A percentile compares a stretch with the other conserved stretches of the same genome.
Conservation (phyloP, 2,888 invertebrate genomes). For the Tetragonula carbonaria region DNA sequence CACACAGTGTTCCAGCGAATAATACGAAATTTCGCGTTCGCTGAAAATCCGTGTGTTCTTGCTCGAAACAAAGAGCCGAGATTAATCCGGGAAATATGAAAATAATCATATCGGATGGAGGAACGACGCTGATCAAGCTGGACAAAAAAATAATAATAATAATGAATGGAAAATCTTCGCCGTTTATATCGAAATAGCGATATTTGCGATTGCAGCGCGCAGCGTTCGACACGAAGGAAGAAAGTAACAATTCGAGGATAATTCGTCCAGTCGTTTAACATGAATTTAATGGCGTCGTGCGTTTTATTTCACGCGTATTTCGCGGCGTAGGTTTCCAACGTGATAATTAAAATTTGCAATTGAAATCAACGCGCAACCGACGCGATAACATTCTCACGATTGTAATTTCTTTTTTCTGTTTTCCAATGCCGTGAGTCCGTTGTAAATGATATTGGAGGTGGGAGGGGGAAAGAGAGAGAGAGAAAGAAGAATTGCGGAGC, state of each 20-base stretch:
- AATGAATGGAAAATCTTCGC: slow-evolving; percentile 3
- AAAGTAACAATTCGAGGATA: background rate
- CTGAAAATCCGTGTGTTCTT: no score
- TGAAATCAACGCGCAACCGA: background rate
- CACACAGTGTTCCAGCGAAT: no score
- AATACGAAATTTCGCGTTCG: no score
- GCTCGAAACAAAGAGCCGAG: no score
- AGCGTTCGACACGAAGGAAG: background rate
- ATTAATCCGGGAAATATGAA: background rate
- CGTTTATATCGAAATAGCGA: no score
- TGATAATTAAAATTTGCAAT: slow-evolving; percentile 6
- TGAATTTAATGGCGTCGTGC: background rate
- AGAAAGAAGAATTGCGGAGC: background rate
- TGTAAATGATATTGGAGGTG: background rate
- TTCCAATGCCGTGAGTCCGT: no score
- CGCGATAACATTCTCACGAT: background rate
- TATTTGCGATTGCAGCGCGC: no score
- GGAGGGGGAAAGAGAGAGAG: no score
- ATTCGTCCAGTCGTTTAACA: background rate
- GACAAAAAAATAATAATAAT: background rate
- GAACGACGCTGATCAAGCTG: background rate
- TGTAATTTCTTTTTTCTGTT: background rate
- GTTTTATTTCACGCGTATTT: background rate
- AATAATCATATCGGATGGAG: background rate
- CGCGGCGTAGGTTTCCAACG: background rate